Conservation (phyloP, 2,113 vertebrate species). For the Gallinago undulata region DNA sequence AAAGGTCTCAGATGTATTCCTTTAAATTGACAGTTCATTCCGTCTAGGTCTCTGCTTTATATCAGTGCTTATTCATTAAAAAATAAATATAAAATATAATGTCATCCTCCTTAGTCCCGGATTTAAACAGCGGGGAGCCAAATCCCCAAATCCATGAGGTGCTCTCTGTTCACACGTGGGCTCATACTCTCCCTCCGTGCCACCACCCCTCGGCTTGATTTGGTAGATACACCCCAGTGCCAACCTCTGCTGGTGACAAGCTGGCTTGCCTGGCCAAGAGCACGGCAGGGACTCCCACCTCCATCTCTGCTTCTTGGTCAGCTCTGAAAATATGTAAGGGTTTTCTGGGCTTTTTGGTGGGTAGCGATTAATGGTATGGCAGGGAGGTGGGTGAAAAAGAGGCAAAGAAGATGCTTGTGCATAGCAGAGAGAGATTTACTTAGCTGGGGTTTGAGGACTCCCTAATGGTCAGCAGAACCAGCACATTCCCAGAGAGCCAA, state of each 20-base stretch:
- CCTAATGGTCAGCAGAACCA: neutral
- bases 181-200: neutral
- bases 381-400: neutral
- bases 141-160: neutral
- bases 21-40: slow-evolving; percentile 54
- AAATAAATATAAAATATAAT: neutral
- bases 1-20: slow-evolving; percentile 45
- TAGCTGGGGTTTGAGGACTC: neutral
- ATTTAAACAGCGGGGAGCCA: neutral
- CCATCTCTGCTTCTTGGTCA: neutral
- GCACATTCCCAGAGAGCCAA: neutral
- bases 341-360: neutral
- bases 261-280: neutral
- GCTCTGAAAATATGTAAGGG: neutral
- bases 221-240: neutral
- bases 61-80: slow-evolving; percentile 1
- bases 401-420: neutral
- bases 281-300: rapidly evolving
- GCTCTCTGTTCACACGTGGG: neutral
- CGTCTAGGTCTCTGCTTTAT: slow-evolving; percentile 12
- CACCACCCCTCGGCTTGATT: rapidly evolving
- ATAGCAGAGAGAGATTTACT: neutral
- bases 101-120: neutral
- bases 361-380: neutral
- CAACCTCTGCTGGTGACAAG: neutral